Conservation (phyloP, 2,888 invertebrate species). For the Hypomecis punctinalis region DNA sequence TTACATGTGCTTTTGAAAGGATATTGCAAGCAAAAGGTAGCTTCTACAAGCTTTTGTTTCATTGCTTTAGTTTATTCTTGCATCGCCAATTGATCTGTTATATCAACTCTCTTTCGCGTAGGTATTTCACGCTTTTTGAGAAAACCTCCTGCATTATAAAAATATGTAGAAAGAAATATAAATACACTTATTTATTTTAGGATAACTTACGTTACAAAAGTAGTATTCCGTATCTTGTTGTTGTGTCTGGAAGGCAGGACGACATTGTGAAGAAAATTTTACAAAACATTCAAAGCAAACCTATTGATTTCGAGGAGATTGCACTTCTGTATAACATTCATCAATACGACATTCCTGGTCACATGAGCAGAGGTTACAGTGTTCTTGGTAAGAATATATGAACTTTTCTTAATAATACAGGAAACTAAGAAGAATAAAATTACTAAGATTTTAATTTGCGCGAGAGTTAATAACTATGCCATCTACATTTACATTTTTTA, state of each 20-base stretch:
- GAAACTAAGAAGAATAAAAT: too few relatives aligned
- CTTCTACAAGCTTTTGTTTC: neutral
- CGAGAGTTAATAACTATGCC: too few relatives aligned
- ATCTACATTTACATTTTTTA: too few relatives aligned
- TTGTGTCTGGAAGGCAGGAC: constrained; percentile 83
- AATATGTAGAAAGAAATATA: neutral
- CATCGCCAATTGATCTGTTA: too few relatives aligned
- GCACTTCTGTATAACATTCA: constrained; percentile 76
- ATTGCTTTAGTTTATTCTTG: too few relatives aligned
- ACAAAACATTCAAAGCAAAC: constrained; percentile 50
- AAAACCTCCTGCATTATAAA: too few relatives aligned
- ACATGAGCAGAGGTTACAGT: constrained; percentile 87
- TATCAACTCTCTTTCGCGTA: too few relatives aligned
- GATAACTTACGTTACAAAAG: constrained; percentile 51
- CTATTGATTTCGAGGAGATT: constrained; percentile 75
- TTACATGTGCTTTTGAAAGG: constrained; percentile 57
- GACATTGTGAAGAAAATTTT: constrained; percentile 64
- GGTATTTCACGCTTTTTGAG: too few relatives aligned
- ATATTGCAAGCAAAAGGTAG: constrained; percentile 56
- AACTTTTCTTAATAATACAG: too few relatives aligned
- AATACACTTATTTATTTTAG: constrained; percentile 43
- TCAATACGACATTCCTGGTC: constrained; percentile 76
- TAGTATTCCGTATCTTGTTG: constrained; percentile 74
- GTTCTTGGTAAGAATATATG: constrained; percentile 61
- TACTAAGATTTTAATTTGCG: too few relatives aligned